A percentile compares a stretch with the other conserved stretches of the same genome.
Conservation (phyloP, 2,113 vertebrate species). For the Ictalurus punctatus region DNA sequence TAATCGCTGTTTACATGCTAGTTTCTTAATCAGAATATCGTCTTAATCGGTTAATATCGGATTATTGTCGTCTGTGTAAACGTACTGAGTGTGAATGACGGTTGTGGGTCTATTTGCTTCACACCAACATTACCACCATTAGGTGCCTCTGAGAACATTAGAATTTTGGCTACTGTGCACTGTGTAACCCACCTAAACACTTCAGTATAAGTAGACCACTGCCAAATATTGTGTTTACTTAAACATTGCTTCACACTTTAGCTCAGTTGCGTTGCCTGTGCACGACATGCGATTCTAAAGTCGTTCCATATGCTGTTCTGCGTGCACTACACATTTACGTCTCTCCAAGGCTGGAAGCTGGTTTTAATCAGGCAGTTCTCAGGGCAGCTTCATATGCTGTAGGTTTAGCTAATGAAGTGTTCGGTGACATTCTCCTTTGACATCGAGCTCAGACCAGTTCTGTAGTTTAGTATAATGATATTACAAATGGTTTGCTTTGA, state of each 20-base stretch:
- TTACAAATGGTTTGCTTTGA: neutral
- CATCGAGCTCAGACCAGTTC: neutral
- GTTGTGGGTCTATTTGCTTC: neutral
- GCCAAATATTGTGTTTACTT: conserved; percentile 25
- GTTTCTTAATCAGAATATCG: too few species aligned
- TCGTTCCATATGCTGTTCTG: conserved; percentile 26
- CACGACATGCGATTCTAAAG: conserved; percentile 23
- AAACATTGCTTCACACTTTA: neutral
- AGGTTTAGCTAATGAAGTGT: conserved; percentile 27
- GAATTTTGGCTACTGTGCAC: conserved; percentile 13
- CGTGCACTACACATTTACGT: neutral
- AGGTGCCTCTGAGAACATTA: neutral
- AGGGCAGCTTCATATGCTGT: conserved; percentile 12
- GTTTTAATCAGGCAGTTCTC: conserved; percentile 24
- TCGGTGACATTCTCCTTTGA: conserved; percentile 12
- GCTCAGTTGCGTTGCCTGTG: conserved; percentile 10
- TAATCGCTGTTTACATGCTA: too few species aligned
- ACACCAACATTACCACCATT: neutral
- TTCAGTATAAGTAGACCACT: conserved; percentile 7
- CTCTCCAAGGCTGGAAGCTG: conserved; percentile 14
- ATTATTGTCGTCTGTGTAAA: too few species aligned
- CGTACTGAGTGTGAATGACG: neutral
- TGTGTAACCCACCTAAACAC: conserved; percentile 4
- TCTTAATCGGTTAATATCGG: too few species aligned
- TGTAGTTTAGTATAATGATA: neutral